phyloP scores from a whole-genome alignment of 2,113 vertebrate species.

The Anser brachyrhynchus region DNA sequence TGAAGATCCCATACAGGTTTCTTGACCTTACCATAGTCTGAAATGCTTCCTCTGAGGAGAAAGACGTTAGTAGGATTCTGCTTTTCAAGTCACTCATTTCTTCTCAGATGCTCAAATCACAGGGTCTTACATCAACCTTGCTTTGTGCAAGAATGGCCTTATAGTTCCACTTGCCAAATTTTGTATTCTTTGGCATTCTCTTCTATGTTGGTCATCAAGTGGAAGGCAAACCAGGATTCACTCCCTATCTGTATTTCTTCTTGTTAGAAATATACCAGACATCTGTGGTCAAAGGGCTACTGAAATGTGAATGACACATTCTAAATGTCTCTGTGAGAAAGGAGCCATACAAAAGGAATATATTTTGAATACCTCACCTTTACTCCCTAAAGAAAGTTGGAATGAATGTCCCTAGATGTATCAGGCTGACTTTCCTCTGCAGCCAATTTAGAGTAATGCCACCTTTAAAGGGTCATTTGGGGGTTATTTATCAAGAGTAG shows the following conservation, averaged over 20 bases:
- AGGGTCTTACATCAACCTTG: background rate
- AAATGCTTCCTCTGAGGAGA: background rate
- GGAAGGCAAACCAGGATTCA: background rate
- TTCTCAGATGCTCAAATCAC: background rate
- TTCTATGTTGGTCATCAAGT: background rate
- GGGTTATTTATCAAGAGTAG: background rate
- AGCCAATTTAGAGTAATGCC: background rate
- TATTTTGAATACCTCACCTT: background rate
- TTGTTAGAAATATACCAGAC: background rate
- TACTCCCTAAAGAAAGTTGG: background rate
- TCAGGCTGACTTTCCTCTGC: background rate
- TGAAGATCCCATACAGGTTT: background rate
- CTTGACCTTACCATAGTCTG: background rate
- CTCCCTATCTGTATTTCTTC: background rate
- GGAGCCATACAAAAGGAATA: background rate
- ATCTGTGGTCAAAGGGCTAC: background rate
- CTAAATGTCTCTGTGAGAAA: background rate
- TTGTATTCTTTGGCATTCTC: background rate
- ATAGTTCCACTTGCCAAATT: background rate
- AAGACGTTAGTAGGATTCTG: background rate
- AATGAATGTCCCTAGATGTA: background rate
- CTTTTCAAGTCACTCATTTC: background rate
- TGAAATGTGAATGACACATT: background rate
- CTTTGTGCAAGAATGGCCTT: background rate
- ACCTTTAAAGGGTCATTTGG: background rate